Conservation (phyloP, 2,113 vertebrate genomes). For the Eira barbara region DNA sequence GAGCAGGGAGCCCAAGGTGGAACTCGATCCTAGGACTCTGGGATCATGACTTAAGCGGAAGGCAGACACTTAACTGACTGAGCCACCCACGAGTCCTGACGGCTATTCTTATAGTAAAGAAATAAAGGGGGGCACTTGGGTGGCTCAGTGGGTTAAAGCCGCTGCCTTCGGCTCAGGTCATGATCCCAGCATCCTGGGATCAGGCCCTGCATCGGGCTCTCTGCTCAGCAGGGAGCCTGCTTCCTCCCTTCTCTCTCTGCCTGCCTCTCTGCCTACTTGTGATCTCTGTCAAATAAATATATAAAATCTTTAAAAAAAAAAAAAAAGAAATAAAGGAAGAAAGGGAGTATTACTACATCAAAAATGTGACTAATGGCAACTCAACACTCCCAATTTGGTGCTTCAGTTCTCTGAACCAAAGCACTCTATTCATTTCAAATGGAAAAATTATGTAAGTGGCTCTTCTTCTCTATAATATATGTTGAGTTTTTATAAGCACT, state of each 20-base stretch:
- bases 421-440: background rate
- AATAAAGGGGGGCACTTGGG: too few species aligned
- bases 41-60: background rate
- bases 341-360: background rate
- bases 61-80: background rate
- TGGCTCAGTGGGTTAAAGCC: too few species aligned
- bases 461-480: background rate
- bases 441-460: background rate
- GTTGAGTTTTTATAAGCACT: background rate
- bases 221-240: too few species aligned
- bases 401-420: background rate
- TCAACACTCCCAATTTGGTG: background rate
- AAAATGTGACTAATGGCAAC: background rate
- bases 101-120: background rate
- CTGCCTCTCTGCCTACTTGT: too few species aligned
- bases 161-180: too few species aligned
- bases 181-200: too few species aligned
- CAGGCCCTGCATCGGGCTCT: too few species aligned
- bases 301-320: too few species aligned
- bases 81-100: background rate
- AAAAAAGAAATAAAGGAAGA: background rate
- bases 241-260: too few species aligned
- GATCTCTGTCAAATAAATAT: too few species aligned
- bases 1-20: background rate
- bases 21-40: background rate